Evolutionary conservation across 2,113 vertebrate genomes (phyloP).

Genomic region (Chrysochloris asiatica): DNA sequence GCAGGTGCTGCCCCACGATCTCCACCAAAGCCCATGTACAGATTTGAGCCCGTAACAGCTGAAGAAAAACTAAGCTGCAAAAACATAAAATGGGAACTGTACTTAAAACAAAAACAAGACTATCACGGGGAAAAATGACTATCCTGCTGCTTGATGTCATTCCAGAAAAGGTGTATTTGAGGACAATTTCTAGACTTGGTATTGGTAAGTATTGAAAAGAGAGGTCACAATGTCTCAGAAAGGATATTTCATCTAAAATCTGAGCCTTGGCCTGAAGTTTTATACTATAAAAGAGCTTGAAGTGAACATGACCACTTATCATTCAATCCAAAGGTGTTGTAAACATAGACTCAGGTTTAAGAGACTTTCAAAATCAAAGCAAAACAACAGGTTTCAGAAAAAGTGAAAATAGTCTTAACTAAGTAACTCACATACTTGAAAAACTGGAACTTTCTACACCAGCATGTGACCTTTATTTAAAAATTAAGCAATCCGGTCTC

Average conservation of each 20-base stretch:
- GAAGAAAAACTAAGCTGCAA: no score
- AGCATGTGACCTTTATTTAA: background rate
- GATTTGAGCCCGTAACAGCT: no score
- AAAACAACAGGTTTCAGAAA: background rate
- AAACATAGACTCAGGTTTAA: background rate
- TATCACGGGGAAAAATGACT: background rate
- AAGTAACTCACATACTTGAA: background rate
- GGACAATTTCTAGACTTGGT: background rate
- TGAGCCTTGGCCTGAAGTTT: background rate
- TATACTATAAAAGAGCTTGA: background rate
- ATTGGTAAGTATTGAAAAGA: background rate
- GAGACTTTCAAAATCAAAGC: background rate
- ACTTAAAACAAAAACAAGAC: no score
- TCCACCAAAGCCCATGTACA: no score
- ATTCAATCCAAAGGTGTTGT: background rate
- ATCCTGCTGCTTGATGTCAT: background rate
- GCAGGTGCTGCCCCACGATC: no score
- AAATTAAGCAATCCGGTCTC: background rate
- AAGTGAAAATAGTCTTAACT: background rate
- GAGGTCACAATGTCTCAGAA: background rate
- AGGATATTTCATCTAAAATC: background rate
- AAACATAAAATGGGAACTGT: no score
- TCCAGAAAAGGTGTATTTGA: background rate
- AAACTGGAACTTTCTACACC: background rate
- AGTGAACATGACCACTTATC: no score